Evolutionary conservation across 2,797 vertebrate species (phyloP).

Genomic region (Liasis olivaceus): DNA sequence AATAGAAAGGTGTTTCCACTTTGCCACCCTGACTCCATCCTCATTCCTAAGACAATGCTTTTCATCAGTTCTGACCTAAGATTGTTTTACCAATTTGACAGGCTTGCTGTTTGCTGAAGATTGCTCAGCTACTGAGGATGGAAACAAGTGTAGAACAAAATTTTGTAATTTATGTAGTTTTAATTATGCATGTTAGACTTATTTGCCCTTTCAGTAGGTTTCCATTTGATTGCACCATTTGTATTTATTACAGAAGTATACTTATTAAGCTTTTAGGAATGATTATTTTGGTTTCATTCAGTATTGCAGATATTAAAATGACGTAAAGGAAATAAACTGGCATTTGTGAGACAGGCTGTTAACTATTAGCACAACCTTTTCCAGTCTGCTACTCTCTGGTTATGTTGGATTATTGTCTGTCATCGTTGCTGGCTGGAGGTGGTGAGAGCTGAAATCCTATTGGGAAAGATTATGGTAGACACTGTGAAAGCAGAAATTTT

Average conservation of each 20-base stretch:
- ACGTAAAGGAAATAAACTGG: background rate
- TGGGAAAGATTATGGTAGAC: background rate
- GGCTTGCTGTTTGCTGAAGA: background rate
- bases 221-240: background rate
- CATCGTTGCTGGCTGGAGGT: background rate
- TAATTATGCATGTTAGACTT: background rate
- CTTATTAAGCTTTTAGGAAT: background rate
- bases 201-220: background rate
- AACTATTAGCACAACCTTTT: background rate
- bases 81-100: background rate
- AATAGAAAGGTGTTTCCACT: background rate
- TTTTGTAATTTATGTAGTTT: background rate
- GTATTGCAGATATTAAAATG: background rate
- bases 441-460: background rate
- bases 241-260: background rate
- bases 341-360: background rate
- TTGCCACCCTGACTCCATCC: background rate
- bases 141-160: background rate
- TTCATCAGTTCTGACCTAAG: background rate
- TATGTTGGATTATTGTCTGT: background rate
- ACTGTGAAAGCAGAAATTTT: background rate
- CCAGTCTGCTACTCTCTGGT: background rate
- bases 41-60: background rate
- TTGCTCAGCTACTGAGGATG: background rate
- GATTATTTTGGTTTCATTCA: background rate